Conservation (phyloP, 2,888 invertebrate species). For the Hymenopus coronatus region DNA sequence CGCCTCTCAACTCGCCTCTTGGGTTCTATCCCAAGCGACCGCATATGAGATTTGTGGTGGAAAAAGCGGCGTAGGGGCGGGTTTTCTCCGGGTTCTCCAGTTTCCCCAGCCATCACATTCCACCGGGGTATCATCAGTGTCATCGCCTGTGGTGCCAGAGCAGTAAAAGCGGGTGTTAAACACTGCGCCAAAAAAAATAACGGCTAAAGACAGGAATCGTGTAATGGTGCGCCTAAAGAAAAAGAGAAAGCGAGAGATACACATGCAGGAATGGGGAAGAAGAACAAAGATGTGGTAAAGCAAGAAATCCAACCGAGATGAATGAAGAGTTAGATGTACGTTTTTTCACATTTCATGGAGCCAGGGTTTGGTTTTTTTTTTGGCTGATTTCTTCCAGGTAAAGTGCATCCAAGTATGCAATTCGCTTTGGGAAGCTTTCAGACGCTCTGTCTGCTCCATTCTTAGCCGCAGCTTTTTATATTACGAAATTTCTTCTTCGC, state of each 20-base stretch:
- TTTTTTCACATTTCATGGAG: not conserved
- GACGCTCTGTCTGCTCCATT: not conserved
- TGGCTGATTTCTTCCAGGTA: not conserved
- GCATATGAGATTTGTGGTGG: too few relatives aligned
- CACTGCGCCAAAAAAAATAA: too few relatives aligned
- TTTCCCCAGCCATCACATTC: too few relatives aligned
- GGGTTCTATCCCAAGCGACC: too few relatives aligned
- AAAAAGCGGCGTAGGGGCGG: too few relatives aligned
- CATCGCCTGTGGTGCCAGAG: too few relatives aligned
- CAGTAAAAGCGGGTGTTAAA: too few relatives aligned
- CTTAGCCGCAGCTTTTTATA: not conserved
- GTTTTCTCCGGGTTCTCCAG: too few relatives aligned
- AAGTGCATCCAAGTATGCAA: not conserved
- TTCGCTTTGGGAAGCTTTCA: not conserved
- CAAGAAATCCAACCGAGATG: not conserved
- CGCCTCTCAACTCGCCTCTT: too few relatives aligned
- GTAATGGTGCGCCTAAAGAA: not conserved
- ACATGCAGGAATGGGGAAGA: not conserved
- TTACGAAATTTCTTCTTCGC: not conserved
- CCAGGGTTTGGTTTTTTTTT: not conserved
- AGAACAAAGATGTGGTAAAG: not conserved
- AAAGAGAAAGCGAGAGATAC: not conserved
- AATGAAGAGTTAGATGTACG: not conserved
- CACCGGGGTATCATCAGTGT: too few relatives aligned
- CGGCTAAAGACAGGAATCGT: not conserved